phyloP scores from a whole-genome alignment of 2,888 invertebrate species.

The Helicoverpa assulta region DNA sequence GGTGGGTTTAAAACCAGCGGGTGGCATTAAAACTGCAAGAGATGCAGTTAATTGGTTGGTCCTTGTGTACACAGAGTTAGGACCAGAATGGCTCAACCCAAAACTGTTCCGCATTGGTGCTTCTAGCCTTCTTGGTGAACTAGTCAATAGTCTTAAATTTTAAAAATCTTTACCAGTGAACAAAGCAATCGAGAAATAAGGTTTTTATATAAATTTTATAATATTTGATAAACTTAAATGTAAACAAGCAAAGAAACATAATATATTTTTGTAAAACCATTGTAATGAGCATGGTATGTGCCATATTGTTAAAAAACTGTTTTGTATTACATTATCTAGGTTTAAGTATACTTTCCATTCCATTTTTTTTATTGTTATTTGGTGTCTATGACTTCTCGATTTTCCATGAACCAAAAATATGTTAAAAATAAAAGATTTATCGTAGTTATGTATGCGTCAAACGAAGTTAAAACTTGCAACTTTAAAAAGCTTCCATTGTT shows the following conservation, averaged over 20 bases:
- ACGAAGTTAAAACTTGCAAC: no score
- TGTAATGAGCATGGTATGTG: slow-evolving; percentile 2
- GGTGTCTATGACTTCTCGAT: neutral
- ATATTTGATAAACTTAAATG: neutral
- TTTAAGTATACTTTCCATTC: neutral
- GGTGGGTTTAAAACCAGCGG: slow-evolving; percentile 99
- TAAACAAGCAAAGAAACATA: neutral
- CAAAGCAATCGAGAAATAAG: neutral
- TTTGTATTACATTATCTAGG: neutral
- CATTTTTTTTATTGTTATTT: neutral
- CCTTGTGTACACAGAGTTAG: slow-evolving; percentile 95
- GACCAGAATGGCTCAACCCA: slow-evolving; percentile 95
- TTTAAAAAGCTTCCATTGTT: no score
- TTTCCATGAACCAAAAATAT: neutral
- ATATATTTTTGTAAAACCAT: neutral
- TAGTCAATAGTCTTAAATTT: slow-evolving; percentile 82
- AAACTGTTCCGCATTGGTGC: slow-evolving; percentile 98
- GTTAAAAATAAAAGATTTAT: neutral
- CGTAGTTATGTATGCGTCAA: no score
- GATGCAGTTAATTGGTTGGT: slow-evolving; percentile 97
- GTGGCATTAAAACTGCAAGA: slow-evolving; percentile 96
- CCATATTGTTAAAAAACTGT: slow-evolving; percentile 19
- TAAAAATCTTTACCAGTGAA: no score
- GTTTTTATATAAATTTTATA: neutral
- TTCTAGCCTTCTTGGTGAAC: slow-evolving; percentile 95